These are phyloP conservation scores for Geodia barretti DNA, from an alignment of 37 sponge, comb jelly and placozoan genomes.

Conservation along the genomic window DNA sequence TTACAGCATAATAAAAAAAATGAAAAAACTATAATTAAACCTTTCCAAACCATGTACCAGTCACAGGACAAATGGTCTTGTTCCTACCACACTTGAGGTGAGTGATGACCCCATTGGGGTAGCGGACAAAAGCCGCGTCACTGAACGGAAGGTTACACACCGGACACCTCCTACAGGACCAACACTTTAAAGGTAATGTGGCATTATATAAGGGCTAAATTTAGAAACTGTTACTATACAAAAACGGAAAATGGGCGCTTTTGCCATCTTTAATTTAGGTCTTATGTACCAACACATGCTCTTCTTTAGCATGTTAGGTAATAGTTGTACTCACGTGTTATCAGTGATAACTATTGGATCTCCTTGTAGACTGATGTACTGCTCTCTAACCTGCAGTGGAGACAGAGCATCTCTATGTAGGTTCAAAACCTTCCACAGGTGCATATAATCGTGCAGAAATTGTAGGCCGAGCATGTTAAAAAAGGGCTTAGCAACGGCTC, in stretches of 20 bases:
- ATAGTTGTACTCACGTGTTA: conserved; percentile 35
- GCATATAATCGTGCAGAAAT: too few relatives aligned
- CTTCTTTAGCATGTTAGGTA: not conserved
- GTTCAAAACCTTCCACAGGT: too few relatives aligned
- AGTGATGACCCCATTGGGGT: conserved; percentile 83
- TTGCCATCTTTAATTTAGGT: not conserved
- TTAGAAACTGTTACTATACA: not conserved
- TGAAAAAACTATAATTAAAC: not conserved
- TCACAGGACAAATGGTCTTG: conserved; percentile 86
- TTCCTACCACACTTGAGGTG: conserved; percentile 83
- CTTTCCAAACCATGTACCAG: conserved; percentile 83
- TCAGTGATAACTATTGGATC: conserved; percentile 68
- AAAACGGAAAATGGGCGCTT: too few relatives aligned
- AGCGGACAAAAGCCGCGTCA: conserved; percentile 89
- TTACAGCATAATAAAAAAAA: conserved; percentile 3
- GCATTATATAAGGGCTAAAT: not conserved
- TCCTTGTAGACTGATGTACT: conserved; percentile 47
- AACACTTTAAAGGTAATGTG: too few relatives aligned
- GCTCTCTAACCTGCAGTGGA: conserved; percentile 45
- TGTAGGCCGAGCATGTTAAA: too few relatives aligned
- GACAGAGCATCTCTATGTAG: too few relatives aligned
- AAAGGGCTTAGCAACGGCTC: too few relatives aligned
- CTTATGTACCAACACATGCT: not conserved
- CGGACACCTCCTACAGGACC: conserved; percentile 82
- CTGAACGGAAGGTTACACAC: conserved; percentile 78